Evolutionary conservation across 2,113 vertebrate species (phyloP).

Genomic region (Tursiops truncatus): DNA sequence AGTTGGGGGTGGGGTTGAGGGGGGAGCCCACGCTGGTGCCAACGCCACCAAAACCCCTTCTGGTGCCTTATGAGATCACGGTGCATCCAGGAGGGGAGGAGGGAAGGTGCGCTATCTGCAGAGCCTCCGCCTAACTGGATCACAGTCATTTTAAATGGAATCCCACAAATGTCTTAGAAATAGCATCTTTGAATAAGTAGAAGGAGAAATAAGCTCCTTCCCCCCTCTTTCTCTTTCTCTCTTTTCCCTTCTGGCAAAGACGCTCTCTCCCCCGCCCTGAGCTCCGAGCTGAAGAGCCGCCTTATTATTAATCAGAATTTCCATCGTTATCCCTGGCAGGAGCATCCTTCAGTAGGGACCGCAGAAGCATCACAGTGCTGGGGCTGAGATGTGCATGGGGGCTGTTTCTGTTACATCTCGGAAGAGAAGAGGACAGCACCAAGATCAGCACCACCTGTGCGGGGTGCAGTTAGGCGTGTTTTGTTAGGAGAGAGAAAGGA

Average conservation of each 20-base stretch:
- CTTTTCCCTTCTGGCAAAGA: slow-evolving; percentile 47
- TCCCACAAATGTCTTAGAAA: slow-evolving; percentile 26
- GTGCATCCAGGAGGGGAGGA: slow-evolving; percentile 22
- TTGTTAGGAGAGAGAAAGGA: slow-evolving; percentile 53
- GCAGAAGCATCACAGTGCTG: slow-evolving; percentile 43
- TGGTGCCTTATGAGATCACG: slow-evolving; percentile 62
- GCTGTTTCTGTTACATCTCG: slow-evolving; percentile 52
- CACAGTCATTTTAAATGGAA: neutral
- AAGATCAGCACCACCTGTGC: neutral
- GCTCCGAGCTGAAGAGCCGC: slow-evolving; percentile 55
- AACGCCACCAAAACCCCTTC: slow-evolving; percentile 41
- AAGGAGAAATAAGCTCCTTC: slow-evolving; percentile 26
- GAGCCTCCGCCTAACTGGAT: slow-evolving; percentile 13
- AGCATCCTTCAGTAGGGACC: slow-evolving; percentile 21
- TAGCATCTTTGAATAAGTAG: slow-evolving; percentile 54
- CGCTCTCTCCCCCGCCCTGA: slow-evolving; percentile 40
- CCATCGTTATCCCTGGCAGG: slow-evolving; percentile 40
- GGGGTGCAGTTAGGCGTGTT: slow-evolving; percentile 60
- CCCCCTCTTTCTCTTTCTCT: neutral
- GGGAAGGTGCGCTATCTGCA: slow-evolving; percentile 21
- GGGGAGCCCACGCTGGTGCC: slow-evolving; percentile 50
- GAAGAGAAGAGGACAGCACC: slow-evolving; percentile 52
- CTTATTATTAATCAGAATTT: slow-evolving; percentile 67
- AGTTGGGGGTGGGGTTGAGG: slow-evolving; percentile 59
- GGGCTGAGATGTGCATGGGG: slow-evolving; percentile 69